These are phyloP conservation scores for Odontomachus brunneus DNA, from an alignment of 1,140 invertebrate species.

Conservation along the genomic window DNA sequence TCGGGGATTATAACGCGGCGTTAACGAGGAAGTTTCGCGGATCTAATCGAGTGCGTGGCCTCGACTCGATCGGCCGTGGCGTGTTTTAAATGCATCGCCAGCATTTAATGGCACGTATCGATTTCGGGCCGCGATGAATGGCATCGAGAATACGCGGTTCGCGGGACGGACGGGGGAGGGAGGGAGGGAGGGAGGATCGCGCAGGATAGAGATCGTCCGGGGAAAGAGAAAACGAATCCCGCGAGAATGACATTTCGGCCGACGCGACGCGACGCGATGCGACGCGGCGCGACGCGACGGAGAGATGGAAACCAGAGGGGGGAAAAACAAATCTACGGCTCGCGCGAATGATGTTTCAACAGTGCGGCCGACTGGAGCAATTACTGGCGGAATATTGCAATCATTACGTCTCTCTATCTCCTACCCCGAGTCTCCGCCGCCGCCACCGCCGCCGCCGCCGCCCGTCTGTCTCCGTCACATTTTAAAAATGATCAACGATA, in stretches of 20 bases:
- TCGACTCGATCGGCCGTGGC: conserved; percentile 35
- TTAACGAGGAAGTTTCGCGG: conserved; percentile 58
- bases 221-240: conserved; percentile 46
- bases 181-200: background rate
- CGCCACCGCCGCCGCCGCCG: conserved; percentile 20
- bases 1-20: conserved; percentile 39
- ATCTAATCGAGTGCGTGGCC: conserved; percentile 58
- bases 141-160: conserved; percentile 59
- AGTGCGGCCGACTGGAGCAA: conserved; percentile 72
- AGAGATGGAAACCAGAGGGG: conserved; percentile 17
- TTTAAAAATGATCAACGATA: conserved; percentile 67
- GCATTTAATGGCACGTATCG: conserved; percentile 71
- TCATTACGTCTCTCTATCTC: conserved; percentile 74
- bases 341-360: conserved; percentile 73
- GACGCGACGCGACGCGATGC: conserved; percentile 44
- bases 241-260: conserved; percentile 67
- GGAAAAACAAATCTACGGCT: conserved; percentile 73
- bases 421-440: background rate
- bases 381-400: conserved; percentile 73
- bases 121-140: conserved; percentile 68
- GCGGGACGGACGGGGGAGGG: background rate
- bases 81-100: conserved; percentile 65
- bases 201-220: conserved; percentile 36
- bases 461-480: conserved; percentile 43
- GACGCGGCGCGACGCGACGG: conserved; percentile 37